A percentile compares a stretch with the other conserved stretches of the same genome.
Conservation (phyloP, 2,113 vertebrate genomes). For the Anguilla japonica region DNA sequence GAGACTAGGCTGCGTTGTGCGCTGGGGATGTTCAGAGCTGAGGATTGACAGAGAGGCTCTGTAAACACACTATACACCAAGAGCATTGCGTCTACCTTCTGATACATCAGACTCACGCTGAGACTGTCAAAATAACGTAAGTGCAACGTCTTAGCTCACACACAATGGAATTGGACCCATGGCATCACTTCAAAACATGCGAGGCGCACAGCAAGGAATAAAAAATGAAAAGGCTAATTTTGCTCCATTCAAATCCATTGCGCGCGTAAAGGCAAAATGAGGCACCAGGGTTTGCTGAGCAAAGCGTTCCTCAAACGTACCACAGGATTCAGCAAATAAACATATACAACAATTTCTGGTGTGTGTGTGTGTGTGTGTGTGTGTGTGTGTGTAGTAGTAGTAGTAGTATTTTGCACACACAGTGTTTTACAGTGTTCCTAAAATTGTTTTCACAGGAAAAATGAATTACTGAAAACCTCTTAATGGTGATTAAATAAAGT, state of each 20-base stretch:
- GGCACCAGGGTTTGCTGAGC: neutral
- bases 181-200: conserved; percentile 61
- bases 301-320: neutral
- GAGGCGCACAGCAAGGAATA: conserved; percentile 44
- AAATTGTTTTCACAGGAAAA: neutral
- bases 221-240: conserved; percentile 42
- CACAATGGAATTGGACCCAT: conserved; percentile 54
- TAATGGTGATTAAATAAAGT: conserved; percentile 29
- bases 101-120: conserved; percentile 66
- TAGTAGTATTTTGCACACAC: no score
- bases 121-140: conserved; percentile 59
- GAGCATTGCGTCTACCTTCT: conserved; percentile 57
- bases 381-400: no score
- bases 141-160: conserved; percentile 40
- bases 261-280: neutral
- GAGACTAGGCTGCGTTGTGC: conserved; percentile 47
- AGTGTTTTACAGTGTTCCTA: no score
- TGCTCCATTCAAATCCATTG: conserved; percentile 1
- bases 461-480: neutral
- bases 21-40: conserved; percentile 44
- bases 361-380: no score
- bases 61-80: conserved; percentile 60
- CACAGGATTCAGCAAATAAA: neutral
- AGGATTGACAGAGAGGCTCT: conserved; percentile 57
- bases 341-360: neutral